Percentiles rank a stretch among this genome's conserved stretches.
Conservation (phyloP, 2,113 vertebrate genomes). For the Alaudala cheleensis region DNA sequence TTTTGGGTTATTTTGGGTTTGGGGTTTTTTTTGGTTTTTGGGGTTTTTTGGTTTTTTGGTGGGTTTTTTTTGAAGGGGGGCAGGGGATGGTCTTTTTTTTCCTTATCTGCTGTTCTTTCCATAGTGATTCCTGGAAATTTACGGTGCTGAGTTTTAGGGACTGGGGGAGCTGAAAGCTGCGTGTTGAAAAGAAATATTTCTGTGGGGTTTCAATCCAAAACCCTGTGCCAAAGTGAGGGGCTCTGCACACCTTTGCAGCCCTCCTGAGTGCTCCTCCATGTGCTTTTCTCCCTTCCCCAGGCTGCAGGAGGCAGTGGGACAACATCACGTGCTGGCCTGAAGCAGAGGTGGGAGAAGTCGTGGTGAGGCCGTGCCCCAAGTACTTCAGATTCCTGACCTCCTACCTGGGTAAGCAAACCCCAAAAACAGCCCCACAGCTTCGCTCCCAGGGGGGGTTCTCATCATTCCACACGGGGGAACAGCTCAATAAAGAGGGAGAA, state of each 20-base stretch:
- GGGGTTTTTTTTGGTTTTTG: too few species aligned
- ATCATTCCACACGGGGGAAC: too few species aligned
- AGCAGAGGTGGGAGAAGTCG: slow-evolving; percentile 81
- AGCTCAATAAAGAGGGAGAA: neutral
- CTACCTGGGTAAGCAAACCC: slow-evolving; percentile 68
- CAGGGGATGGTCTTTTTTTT: neutral
- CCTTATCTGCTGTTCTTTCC: neutral
- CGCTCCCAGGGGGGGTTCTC: neutral
- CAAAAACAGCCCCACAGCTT: neutral
- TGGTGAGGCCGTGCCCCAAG: slow-evolving; percentile 81
- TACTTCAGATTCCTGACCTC: slow-evolving; percentile 85
- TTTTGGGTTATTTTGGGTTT: too few species aligned
- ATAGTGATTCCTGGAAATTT: neutral
- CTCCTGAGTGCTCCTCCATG: fast-evolving
- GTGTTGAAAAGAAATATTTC: neutral
- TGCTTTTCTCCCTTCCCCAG: slow-evolving; percentile 63
- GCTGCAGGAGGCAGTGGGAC: slow-evolving; percentile 89
- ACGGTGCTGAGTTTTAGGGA: neutral
- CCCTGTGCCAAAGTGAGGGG: fast-evolving
- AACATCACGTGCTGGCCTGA: slow-evolving; percentile 91
- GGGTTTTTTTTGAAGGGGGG: too few species aligned
- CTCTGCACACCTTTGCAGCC: neutral
- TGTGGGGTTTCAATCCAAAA: neutral
- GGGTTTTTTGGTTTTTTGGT: too few species aligned
- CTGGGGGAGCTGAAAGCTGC: fast-evolving